Percentiles rank a stretch among this genome's conserved stretches.
Evolutionary conservation across 2,113 vertebrate genomes (phyloP).

Genomic region (Tauraco erythrolophus): DNA sequence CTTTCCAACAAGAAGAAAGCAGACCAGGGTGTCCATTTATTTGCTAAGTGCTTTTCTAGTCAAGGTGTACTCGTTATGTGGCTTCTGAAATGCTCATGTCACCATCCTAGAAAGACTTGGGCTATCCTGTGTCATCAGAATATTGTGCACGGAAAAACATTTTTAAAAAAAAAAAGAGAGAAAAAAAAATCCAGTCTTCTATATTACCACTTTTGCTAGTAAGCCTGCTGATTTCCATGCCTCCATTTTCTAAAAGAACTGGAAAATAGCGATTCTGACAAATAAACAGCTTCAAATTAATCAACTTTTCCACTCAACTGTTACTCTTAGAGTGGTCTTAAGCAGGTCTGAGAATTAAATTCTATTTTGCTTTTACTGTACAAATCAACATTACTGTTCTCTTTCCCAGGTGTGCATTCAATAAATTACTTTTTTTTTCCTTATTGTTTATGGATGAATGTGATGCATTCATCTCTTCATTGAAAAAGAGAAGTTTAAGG

Average conservation of each 20-base stretch:
- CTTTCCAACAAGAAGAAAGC: neutral
- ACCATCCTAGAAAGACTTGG: slow-evolving; percentile 26
- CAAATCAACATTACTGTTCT: slow-evolving; percentile 58
- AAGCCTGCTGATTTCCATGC: neutral
- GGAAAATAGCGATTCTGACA: neutral
- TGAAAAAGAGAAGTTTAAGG: slow-evolving; percentile 59
- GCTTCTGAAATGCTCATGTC: neutral
- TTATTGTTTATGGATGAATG: slow-evolving; percentile 61
- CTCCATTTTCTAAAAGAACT: neutral
- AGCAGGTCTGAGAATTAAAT: slow-evolving; percentile 76
- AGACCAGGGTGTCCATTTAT: slow-evolving; percentile 1
- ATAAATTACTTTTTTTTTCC: slow-evolving; percentile 69
- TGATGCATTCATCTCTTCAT: slow-evolving; percentile 64
- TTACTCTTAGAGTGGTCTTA: slow-evolving; percentile 29
- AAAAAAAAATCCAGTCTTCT: neutral
- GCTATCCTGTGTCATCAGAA: neutral
- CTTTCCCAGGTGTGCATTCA: slow-evolving; percentile 75
- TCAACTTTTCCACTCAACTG: slow-evolving; percentile 51
- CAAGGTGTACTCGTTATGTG: neutral
- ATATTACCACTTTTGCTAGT: neutral
- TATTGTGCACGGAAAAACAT: neutral
- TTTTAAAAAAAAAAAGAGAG: neutral
- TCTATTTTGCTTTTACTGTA: slow-evolving; percentile 58
- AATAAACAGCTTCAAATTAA: slow-evolving; percentile 31
- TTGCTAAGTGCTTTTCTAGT: slow-evolving; percentile 41